These are phyloP conservation scores for Drosophila putrida DNA, from an alignment of 2,888 invertebrate genomes.

Conservation along the genomic window DNA sequence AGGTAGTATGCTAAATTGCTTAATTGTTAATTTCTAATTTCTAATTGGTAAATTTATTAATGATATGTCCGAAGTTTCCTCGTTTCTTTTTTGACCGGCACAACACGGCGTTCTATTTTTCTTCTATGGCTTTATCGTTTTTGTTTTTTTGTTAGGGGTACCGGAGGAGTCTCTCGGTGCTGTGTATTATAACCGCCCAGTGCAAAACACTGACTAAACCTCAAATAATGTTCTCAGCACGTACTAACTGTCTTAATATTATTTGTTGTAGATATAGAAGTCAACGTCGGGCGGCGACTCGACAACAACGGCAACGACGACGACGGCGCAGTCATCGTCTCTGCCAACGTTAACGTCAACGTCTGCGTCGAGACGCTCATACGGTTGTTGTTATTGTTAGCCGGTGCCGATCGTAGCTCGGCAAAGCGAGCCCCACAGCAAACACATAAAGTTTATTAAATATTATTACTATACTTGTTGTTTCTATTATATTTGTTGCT, in stretches of 20 bases:
- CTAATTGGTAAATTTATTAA: slow-evolving; percentile 10
- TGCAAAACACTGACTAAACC: slow-evolving; percentile 83
- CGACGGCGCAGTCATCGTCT: slow-evolving; percentile 22
- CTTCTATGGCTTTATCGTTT: neutral
- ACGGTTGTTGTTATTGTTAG: slow-evolving; percentile 31
- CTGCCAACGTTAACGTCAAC: slow-evolving; percentile 29
- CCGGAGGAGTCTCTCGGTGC: slow-evolving; percentile 48
- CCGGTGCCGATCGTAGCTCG: slow-evolving; percentile 48
- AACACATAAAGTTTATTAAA: slow-evolving; percentile 73
- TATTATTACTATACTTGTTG: slow-evolving; percentile 62
- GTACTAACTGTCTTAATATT: slow-evolving; percentile 84
- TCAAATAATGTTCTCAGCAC: slow-evolving; percentile 83
- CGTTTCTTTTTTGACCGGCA: slow-evolving; percentile 38
- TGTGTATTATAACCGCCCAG: slow-evolving; percentile 79
- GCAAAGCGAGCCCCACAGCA: slow-evolving; percentile 35
- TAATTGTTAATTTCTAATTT: slow-evolving; percentile 19
- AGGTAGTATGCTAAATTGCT: slow-evolving; percentile 6
- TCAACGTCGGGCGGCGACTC: slow-evolving; percentile 62
- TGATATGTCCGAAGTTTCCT: slow-evolving; percentile 28
- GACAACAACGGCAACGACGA: slow-evolving; percentile 15
- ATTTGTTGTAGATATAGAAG: slow-evolving; percentile 82
- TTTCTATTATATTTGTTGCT: slow-evolving; percentile 32
- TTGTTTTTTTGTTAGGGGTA: slow-evolving; percentile 1
- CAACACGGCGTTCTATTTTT: slow-evolving; percentile 6
- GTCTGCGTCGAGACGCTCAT: slow-evolving; percentile 1